Evolutionary conservation across 2,797 vertebrate species (phyloP), one percentile per base, ranked within the genome.

Genomic region (Melanogrammus aeglefinus): DNA sequence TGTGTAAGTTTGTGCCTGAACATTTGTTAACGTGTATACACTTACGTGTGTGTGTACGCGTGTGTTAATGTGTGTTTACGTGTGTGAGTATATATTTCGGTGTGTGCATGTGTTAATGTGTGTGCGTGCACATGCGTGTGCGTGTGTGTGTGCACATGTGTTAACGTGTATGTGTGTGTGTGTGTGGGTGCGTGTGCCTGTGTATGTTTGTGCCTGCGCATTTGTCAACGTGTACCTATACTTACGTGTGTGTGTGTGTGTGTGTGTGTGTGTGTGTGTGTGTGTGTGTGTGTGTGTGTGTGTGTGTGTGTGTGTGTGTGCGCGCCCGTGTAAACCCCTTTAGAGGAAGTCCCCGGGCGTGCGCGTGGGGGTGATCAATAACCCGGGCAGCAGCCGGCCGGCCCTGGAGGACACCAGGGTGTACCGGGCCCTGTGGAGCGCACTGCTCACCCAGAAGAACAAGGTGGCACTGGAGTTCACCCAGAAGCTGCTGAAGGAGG

Each of bases 381-480:
- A 99, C 93, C 97, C 96, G 84, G 86, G 90, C 63, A 86, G 90
- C 63, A 93, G 93, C 89, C 96, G 95, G 90, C 94, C 96, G 90
- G 94, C 87, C 6, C 94, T 97, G 90, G 96, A 96, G 74, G 97
- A 92, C 90, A 97, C 96, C 27, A 81, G 85, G 82, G 85, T 98
- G 90, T 96, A 96, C 88, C 93, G 96, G 91, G 97, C 95, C 87
- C 90, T 98, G 89, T 95, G 96, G 95, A 90, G 96, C 31, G 93
- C 96, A 83, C 95, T 99, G 80, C 93, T 97, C 85, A 99, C 96
- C 14, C 97, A 98, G 91, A 96, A 94, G 91, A 96, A 90, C 82
- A 93, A 87, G 83, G 92, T 92, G 82, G 90, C 96, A 21, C 94
- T 92, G 79, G 92, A 91, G 82, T 97, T 99, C 88, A 93, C 97